Conservation (phyloP, 2,888 invertebrate genomes). For the Mamestra brassicae region DNA sequence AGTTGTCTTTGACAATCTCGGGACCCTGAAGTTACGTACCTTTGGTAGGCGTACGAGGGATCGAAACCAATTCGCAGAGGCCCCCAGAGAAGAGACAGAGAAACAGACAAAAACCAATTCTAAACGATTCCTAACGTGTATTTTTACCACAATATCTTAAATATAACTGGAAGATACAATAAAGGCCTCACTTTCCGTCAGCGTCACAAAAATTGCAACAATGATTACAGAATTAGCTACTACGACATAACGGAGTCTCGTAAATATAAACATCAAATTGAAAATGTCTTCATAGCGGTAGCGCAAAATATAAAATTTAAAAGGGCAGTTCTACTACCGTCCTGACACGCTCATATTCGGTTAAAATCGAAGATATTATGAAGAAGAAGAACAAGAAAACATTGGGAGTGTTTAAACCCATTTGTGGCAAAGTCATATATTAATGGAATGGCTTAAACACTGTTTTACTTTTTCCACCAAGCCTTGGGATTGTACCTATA, state of each 20-base stretch:
- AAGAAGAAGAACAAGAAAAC: neutral
- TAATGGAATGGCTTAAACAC: too few relatives aligned
- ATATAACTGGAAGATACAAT: neutral
- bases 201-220: neutral
- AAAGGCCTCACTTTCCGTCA: neutral
- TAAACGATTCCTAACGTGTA: neutral
- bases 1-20: too few relatives aligned
- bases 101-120: too few relatives aligned
- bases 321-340: constrained; percentile 1
- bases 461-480: too few relatives aligned
- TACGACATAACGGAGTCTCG: constrained; percentile 4
- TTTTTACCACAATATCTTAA: neutral
- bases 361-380: neutral
- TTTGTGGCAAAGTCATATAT: too few relatives aligned
- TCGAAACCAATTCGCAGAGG: too few relatives aligned
- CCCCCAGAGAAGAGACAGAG: too few relatives aligned
- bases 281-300: constrained; percentile 30
- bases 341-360: neutral
- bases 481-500: too few relatives aligned
- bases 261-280: constrained; percentile 32
- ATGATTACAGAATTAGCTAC: neutral
- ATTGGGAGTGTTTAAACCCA: too few relatives aligned
- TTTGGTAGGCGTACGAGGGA: too few relatives aligned
- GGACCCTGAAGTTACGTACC: too few relatives aligned
- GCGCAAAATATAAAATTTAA: neutral